phyloP scores from a whole-genome alignment of 2,888 invertebrate genomes.

The Arenicola marina region DNA sequence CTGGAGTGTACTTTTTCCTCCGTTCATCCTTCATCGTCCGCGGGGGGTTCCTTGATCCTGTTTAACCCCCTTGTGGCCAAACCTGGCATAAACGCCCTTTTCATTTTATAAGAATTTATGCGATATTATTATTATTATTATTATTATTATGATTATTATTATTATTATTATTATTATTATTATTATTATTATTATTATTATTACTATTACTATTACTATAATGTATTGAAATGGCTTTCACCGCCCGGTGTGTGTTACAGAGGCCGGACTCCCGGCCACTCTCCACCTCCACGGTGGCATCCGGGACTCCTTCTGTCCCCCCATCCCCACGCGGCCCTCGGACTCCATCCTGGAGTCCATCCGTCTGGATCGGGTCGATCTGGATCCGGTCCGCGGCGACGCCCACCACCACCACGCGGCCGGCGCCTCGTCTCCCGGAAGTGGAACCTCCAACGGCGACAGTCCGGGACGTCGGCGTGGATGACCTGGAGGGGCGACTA shows the following conservation, averaged over 20 bases:
- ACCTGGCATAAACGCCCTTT: no score
- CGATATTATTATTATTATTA: no score
- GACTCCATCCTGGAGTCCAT: constrained; percentile 41
- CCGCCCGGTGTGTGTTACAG: not conserved
- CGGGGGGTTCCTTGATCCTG: no score
- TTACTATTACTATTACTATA: not conserved
- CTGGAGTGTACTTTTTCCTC: no score
- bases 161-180: no score
- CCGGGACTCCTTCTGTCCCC: constrained; percentile 17
- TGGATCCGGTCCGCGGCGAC: constrained; percentile 7
- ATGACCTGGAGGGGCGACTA: constrained; percentile 42
- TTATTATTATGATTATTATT: no score
- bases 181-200: no score
- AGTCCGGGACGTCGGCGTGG: constrained; percentile 6
- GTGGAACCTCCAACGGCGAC: not conserved
- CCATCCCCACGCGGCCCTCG: constrained; percentile 44
- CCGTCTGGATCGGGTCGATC: constrained; percentile 21
- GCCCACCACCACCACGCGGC: no score
- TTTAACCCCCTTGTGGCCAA: no score
- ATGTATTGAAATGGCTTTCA: not conserved
- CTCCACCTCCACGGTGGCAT: not conserved
- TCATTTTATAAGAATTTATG: no score
- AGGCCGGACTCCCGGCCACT: not conserved
- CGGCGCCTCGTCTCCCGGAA: not conserved
- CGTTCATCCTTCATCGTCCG: no score